Conservation (phyloP, 2,113 vertebrate genomes). For the Pseudonaja textilis region DNA sequence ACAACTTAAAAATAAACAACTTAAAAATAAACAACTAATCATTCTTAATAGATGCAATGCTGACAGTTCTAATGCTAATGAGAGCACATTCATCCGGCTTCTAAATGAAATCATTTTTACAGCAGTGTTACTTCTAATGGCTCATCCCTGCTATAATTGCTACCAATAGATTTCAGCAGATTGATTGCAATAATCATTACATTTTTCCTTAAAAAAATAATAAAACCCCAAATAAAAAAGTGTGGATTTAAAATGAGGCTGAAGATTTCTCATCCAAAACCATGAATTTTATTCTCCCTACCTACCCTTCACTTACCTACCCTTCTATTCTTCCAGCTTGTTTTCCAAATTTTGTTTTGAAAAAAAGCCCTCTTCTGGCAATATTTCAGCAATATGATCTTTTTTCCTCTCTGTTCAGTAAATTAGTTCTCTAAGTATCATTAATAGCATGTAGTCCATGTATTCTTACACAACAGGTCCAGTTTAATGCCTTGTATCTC, state of each 20-base stretch:
- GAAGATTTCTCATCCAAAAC: neutral
- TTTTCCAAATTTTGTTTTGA: neutral
- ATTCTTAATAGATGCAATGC: constrained; percentile 47
- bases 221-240: neutral
- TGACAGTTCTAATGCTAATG: constrained; percentile 47
- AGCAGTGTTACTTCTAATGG: neutral
- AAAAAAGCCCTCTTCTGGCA: neutral
- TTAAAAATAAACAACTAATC: constrained; percentile 48
- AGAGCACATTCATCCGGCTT: constrained; percentile 11
- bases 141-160: neutral
- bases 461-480: neutral
- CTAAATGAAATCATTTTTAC: neutral
- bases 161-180: neutral
- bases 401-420: neutral
- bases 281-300: neutral
- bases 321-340: neutral
- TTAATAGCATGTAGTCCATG: neutral
- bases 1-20: constrained; percentile 50
- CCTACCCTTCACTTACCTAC: neutral
- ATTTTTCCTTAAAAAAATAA: neutral
- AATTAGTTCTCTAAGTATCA: too few relatives aligned
- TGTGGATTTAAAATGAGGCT: neutral
- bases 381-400: neutral
- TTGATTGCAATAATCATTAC: neutral
- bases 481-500: neutral